Base-by-base conservation (phyloP, 2,797 vertebrate species). In the Melanotaenia nigrans region DNA sequence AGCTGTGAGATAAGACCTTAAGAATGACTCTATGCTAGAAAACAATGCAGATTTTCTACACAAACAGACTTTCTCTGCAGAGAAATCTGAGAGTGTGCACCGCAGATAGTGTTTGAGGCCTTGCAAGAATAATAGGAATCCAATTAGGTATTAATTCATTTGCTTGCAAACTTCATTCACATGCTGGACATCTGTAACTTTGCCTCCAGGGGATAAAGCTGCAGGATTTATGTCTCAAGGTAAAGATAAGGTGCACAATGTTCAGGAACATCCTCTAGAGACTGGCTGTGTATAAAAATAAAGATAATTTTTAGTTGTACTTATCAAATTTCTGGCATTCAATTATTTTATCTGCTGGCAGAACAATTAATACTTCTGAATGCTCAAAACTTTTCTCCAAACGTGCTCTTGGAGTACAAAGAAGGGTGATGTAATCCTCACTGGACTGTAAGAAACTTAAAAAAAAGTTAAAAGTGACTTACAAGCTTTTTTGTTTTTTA, bases 111-210 rank as follows among this genome's bases (percentile, higher is more conserved):
- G 1, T 6, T 10, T 25, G 13, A 61, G 18, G n/a, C 12, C 56
- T 66, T 36, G 70, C 2, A 61, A 10, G 59, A 64, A 62, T 33
- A 4, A 7, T 1, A 32, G 0, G 5, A 20, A 54, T 56, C 9
- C 58, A 55, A 55, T 28, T 42, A 65, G 56, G 49, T 64, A 60
- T 86, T 75, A 77, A 72, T 74, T 82, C 55, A 80, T 85, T 65
- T 74, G 57, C 63, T 78, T 78, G 73, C 32, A 63, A 40, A 75
- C n/a, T 24, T 56, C 65, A 42, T 33, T 13, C 66, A 64, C 49
- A 61, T 30, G 55, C 63, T 25, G 57, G 40, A 65, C 61, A 33
- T 75, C 62, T 62, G 28, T 32, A 67, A 1, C 5, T 42, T 14
- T 66, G 24, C 47, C 57, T 77, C 65, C 13, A 47, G 68, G 63